Conservation (phyloP, 2,797 vertebrate genomes). For the Hemitrygon akajei region DNA sequence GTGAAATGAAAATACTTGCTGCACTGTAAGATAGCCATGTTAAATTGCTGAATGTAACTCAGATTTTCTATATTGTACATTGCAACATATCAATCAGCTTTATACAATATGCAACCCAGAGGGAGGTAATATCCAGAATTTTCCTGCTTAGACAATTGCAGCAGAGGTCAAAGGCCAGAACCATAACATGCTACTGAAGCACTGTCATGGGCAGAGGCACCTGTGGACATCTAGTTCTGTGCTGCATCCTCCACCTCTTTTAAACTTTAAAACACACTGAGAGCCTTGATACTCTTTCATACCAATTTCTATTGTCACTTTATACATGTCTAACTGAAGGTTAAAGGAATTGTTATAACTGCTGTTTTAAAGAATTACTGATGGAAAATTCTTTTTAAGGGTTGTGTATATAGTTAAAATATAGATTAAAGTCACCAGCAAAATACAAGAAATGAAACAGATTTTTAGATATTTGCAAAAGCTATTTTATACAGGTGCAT, state of each 20-base stretch:
- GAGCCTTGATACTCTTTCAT: neutral
- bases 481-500: constrained; percentile 30
- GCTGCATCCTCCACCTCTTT: neutral
- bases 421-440: constrained; percentile 23
- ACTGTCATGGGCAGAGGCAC: neutral
- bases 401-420: constrained; percentile 34
- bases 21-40: no score
- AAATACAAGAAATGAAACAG: neutral
- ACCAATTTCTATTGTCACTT: neutral
- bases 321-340: neutral
- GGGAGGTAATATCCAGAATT: constrained; percentile 17
- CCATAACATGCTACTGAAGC: neutral
- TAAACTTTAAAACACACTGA: neutral
- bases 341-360: neutral
- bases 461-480: constrained; percentile 24
- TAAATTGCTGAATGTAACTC: constrained; percentile 7
- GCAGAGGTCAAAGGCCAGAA: neutral
- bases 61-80: neutral
- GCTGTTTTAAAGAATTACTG: constrained; percentile 8
- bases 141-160: neutral
- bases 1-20: neutral
- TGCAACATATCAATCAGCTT: neutral
- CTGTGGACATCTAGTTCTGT: neutral
- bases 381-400: constrained; percentile 27
- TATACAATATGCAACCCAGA: constrained; percentile 15